These are phyloP conservation scores for Gymnosoma rotundatum DNA, from an alignment of 2,888 invertebrate genomes.

Conservation along the genomic window DNA sequence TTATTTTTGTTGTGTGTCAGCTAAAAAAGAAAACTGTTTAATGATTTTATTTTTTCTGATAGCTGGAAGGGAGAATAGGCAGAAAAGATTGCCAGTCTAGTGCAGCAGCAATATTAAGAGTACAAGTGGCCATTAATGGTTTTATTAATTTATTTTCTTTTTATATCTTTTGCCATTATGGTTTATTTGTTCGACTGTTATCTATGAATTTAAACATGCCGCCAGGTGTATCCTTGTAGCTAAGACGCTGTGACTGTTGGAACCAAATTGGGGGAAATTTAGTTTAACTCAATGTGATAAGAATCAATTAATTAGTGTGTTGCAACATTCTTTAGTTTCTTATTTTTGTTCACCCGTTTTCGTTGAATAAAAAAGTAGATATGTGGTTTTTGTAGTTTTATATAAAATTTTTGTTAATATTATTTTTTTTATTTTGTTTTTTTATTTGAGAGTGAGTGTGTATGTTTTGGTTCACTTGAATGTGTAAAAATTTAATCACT, in stretches of 20 bases:
- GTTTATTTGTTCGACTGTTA: slow-evolving; percentile 46
- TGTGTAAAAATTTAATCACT: slow-evolving; percentile 68
- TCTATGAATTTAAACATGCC: slow-evolving; percentile 41
- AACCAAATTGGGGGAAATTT: slow-evolving; percentile 47
- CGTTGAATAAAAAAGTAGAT: neutral
- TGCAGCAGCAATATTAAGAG: neutral
- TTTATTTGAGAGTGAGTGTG: slow-evolving; percentile 16
- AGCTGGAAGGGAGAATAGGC: neutral
- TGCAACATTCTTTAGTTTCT: slow-evolving; percentile 50
- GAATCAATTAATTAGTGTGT: slow-evolving; percentile 70
- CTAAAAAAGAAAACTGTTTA: too few species aligned
- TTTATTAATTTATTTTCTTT: slow-evolving; percentile 24
- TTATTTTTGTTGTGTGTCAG: neutral
- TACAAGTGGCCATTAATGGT: slow-evolving; percentile 25
- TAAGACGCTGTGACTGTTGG: neutral
- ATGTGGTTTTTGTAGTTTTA: slow-evolving; percentile 21
- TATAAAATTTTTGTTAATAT: slow-evolving; percentile 48
- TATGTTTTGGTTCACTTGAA: slow-evolving; percentile 28
- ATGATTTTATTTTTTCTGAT: too few species aligned
- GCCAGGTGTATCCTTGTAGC: slow-evolving; percentile 53
- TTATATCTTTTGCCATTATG: slow-evolving; percentile 44
- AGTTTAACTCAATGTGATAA: slow-evolving; percentile 53
- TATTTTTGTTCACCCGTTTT: slow-evolving; percentile 16
- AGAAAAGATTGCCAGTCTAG: neutral
- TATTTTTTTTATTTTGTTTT: slow-evolving; percentile 6